Percentiles rank a stretch among this genome's conserved stretches.
Evolutionary conservation across 2,888 invertebrate species (phyloP).

Genomic region (Phoenoteleia sp.): DNA sequence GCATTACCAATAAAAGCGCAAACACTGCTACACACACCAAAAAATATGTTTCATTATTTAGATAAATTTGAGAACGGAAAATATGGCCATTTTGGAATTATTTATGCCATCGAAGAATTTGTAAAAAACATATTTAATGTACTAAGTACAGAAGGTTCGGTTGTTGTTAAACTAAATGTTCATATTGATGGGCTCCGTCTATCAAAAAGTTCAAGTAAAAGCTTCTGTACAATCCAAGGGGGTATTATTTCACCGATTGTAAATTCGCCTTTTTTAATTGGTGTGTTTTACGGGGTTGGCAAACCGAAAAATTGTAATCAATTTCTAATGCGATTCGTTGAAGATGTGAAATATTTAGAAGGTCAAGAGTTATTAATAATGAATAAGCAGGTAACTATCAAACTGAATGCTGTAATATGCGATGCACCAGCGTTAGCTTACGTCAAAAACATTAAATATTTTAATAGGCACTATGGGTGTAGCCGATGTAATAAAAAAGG

Average conservation of each 20-base stretch:
- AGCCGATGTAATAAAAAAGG: background rate
- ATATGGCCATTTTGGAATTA: conserved; percentile 27
- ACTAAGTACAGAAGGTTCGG: background rate
- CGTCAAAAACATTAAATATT: background rate
- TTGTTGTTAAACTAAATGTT: background rate
- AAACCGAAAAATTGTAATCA: background rate
- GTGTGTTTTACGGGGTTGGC: background rate
- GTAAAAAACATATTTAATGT: background rate
- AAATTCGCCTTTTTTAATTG: background rate
- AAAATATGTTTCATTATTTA: background rate
- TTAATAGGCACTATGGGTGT: background rate
- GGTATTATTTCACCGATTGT: background rate
- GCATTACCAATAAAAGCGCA: conserved; percentile 1
- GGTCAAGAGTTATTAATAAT: background rate
- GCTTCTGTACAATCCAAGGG: background rate
- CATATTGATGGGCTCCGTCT: background rate
- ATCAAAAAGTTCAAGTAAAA: background rate
- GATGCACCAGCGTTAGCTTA: background rate
- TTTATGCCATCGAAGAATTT: background rate
- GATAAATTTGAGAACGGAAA: background rate
- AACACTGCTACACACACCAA: conserved; percentile 16
- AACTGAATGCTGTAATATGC: background rate
- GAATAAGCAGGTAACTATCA: background rate
- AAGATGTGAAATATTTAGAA: background rate
- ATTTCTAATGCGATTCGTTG: background rate